Evolutionary conservation across 35 echinoderm and acorn worm species (phyloP), one percentile per base, ranked within the genome.

Genomic region (Apostichopus japonicus): DNA sequence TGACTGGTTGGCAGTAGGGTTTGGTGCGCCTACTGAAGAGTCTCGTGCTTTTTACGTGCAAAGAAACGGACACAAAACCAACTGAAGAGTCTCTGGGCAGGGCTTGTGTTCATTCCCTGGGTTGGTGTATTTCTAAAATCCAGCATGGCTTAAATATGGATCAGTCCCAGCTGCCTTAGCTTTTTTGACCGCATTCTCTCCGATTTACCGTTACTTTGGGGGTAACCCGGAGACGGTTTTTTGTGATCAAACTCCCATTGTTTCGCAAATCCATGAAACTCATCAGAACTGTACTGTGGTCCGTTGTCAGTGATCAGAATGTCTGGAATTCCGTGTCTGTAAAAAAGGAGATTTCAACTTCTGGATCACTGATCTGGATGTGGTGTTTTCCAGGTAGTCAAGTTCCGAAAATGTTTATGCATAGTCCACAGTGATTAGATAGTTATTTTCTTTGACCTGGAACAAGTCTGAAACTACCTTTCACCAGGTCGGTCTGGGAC

Each of bases 331-430:
- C 73, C 72, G 58, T 92, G 54, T n/a, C 90, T 14, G 4, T 53
- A 19, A 9, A 24, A 92, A 92, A 8, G 57, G 72, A n/a, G 6
- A 8, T 25, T 92, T 92, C 10, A 17, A 55, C 13, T 16, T 15
- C 24, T 92, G 70, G 3, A 90, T 90, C 6, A 75, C 88, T 19
- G 62, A 16, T 77, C 25, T 27, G 22, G 15, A 33, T 5, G n/a
- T 90, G 8, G 25, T 10, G 14, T 72, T 70, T 17, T 16, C 21
- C 53, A 90, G 75, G 23, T 93, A 80, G 78, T 90, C 23, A 16
- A 94, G 79, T 54, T 96, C 93, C 27, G 62, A 80, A 71, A 82
- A 97, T 9, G 23, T 94, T 53, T 87, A 97, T 33, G 90, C 93
- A 17, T 93, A 97, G 80, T 97, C 95, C 25, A 89, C 86, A 13